Base-by-base conservation (phyloP, 2,113 vertebrate species). In the Podarcis cretensis region DNA sequence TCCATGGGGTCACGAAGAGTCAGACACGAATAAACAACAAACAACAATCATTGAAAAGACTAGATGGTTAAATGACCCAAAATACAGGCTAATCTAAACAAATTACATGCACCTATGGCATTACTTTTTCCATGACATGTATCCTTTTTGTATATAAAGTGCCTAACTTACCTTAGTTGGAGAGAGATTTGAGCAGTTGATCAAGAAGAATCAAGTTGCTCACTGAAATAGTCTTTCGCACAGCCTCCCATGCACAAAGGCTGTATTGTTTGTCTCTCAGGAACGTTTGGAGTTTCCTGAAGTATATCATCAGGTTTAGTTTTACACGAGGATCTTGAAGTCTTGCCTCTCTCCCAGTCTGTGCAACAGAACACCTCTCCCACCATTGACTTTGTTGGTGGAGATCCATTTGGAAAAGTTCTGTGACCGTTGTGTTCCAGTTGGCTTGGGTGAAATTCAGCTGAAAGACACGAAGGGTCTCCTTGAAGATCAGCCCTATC, bases 261-360 rank as follows among this genome's bases (percentile, higher is more conserved):
- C 91, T 89, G 0, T 93, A 81, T 18, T 91, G 63, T 30, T 91
- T 92, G 48, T 90, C 71, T 88, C 87, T 80, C 35, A 96, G 93
- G 85, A 92, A 95, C 69, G 6, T 73, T 48, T 91, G 81, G 86
- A 95, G 89, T 71, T 91, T 89, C 90, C 37, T 3, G 85, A 97
- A 96, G 37, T 92, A 95, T 30, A 88, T 93, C 69, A 92, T 93
- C 88, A 93, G 43, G 89, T 87, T 90, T 85, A 95, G 81, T 8
- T 89, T 90, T 83, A 85, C 89, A 10, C 25, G 0, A 0, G 18
- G 2, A 65, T 25, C 59, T 76, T 20, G 80, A 5, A 43, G 73
- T 2, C 1, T 79, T 3, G 88, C 40, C 25, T 83, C 8, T 5
- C 32, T 0, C 2, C 81, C 59, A 16, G 65, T 75, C 40, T 91